Evolutionary conservation across 1,140 invertebrate genomes (phyloP), one percentile per base, ranked within the genome.

Genomic region (Drosophila repleta): DNA sequence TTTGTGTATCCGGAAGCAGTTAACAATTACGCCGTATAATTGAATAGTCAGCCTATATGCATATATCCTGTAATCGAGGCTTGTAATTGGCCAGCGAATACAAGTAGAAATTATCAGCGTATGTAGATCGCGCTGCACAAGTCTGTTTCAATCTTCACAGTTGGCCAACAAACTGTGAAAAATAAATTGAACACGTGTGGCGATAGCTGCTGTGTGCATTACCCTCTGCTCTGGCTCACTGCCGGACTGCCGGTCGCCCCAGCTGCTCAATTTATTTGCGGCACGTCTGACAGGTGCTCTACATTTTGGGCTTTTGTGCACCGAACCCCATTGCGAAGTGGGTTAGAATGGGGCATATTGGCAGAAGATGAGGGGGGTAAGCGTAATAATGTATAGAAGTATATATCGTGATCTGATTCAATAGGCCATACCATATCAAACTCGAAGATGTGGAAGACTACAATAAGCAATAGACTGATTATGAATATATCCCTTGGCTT

Each of bases 1-100:
- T 74, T 75, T 71, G 48, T 39, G 49, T 65, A 71, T 75, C 72
- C 72, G 72, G 60, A 32, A 35, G 20, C 58, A 24, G 29, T 41
- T 35, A n/a, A 37, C 49, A 64, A 70, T 70, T 57, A 57, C 37
- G 37, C 15, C n/a, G 10, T 29, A n/a, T 63, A 74, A 69, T 74
- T 69, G 65, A 74, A 74, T 69, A 65, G 64, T 53, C 18, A n/a
- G 13, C 18, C 4, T 52, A 45, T 39, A 18, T 21, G 11, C 13
- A 7, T 57, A 52, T 49, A 20, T 17, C 21, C 52, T 67, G 35
- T 61, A 57, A 74, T 63, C 46, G 43, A 24, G 45, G 32, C 53
- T 41, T 13, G 35, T 49, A 70, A 45, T 18, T n/a, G 45, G 18
- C 32, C 32, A 53, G 18, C 18, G 45, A 41, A 68, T n/a, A 26